A percentile compares a stretch with the other conserved stretches of the same genome.
These are phyloP conservation scores for Halesus radiatus DNA, from an alignment of 1,140 invertebrate species.

Conservation along the genomic window DNA sequence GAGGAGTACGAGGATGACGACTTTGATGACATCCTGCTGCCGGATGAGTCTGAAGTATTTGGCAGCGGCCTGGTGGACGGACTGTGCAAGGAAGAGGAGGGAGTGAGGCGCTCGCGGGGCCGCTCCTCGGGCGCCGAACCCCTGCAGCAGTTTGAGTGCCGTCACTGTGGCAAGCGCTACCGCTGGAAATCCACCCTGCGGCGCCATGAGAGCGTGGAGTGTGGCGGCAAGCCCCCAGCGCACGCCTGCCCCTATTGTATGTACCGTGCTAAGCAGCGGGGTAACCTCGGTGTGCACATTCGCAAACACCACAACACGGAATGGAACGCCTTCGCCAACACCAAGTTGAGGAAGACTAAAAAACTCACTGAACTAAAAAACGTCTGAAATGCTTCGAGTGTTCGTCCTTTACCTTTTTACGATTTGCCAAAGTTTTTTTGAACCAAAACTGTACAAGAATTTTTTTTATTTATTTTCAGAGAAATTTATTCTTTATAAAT, in stretches of 20 bases:
- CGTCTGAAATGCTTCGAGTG: slow-evolving; percentile 21
- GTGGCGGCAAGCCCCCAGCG: slow-evolving; percentile 86
- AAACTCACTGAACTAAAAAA: slow-evolving; percentile 53
- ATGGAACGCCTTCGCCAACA: slow-evolving; percentile 68
- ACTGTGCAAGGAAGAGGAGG: slow-evolving; percentile 9
- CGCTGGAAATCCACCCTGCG: slow-evolving; percentile 86
- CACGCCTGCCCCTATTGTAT: slow-evolving; percentile 87
- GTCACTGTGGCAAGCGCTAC: slow-evolving; percentile 85
- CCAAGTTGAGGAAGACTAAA: slow-evolving; percentile 66
- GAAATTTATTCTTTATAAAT: slow-evolving; percentile 50
- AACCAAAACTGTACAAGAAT: slow-evolving; percentile 56
- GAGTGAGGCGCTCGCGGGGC: neutral
- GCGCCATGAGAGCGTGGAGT: slow-evolving; percentile 87
- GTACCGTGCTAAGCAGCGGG: slow-evolving; percentile 83
- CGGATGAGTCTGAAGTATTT: slow-evolving; percentile 63
- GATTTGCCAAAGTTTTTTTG: slow-evolving; percentile 58
- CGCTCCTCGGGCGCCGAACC: slow-evolving; percentile 54
- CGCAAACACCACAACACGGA: slow-evolving; percentile 79
- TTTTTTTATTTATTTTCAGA: slow-evolving; percentile 57
- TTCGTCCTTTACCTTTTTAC: slow-evolving; percentile 36
- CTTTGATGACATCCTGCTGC: slow-evolving; percentile 68
- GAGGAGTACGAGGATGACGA: slow-evolving; percentile 63
- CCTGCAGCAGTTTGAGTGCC: slow-evolving; percentile 79
- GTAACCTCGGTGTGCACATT: slow-evolving; percentile 85
- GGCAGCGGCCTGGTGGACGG: slow-evolving; percentile 53